Evolutionary conservation across 2,797 vertebrate genomes (phyloP).

Genomic region (Sebastolobus altivelis): DNA sequence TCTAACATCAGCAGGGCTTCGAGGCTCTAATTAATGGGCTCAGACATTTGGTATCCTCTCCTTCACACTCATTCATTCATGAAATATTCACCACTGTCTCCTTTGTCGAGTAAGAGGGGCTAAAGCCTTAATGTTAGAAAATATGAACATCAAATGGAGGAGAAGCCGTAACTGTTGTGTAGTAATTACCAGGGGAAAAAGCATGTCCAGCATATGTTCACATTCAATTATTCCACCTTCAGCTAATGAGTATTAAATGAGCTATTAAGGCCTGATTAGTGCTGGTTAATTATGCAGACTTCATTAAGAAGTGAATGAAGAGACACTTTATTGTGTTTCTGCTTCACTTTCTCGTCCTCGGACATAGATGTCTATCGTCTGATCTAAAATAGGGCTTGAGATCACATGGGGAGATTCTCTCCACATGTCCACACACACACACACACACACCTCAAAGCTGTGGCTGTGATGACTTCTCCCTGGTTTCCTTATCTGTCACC

Average conservation of each 20-base stretch:
- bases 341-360: slow-evolving; percentile 5
- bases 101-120: slow-evolving; percentile 15
- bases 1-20: not conserved
- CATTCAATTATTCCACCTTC: slow-evolving; percentile 29
- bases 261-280: slow-evolving; percentile 57
- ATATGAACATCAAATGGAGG: slow-evolving; percentile 17
- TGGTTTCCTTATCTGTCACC: slow-evolving; percentile 64
- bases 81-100: slow-evolving; percentile 61
- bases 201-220: slow-evolving; percentile 7
- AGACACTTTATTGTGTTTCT: slow-evolving; percentile 29
- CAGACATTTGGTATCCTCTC: slow-evolving; percentile 58
- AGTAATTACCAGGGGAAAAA: slow-evolving; percentile 5
- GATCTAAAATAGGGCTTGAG: slow-evolving; percentile 29
- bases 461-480: slow-evolving; percentile 40
- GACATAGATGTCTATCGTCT: not conserved
- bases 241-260: slow-evolving; percentile 37
- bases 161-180: not conserved
- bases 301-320: slow-evolving; percentile 24
- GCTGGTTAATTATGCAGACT: slow-evolving; percentile 59
- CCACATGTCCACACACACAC: not conserved
- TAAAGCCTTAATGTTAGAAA: slow-evolving; percentile 14
- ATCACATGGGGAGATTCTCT: not conserved
- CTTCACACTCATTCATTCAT: slow-evolving; percentile 60
- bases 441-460: not conserved
- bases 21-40: slow-evolving; percentile 22